Conservation (phyloP, 2,113 vertebrate species). For the Otolemur garnettii region DNA sequence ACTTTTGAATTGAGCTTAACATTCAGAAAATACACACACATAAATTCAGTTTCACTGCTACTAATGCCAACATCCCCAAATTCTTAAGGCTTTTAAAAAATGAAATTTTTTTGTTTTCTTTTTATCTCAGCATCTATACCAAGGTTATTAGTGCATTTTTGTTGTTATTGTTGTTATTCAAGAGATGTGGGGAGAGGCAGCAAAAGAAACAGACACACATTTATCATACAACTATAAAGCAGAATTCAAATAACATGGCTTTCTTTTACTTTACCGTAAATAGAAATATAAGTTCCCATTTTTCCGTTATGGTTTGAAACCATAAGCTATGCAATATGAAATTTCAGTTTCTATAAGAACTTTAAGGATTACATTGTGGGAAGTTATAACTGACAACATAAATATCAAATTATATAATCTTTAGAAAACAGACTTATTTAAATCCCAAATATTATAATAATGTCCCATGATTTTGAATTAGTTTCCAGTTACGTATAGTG, state of each 20-base stretch:
- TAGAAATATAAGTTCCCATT: neutral
- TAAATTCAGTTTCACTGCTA: neutral
- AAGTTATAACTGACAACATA: neutral
- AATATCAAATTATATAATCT: neutral
- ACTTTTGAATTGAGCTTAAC: neutral
- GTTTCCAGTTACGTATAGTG: neutral
- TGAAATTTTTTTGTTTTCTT: neutral
- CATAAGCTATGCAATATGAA: neutral
- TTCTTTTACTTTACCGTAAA: conserved; percentile 13
- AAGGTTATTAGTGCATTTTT: neutral
- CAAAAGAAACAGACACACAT: neutral
- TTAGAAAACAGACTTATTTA: conserved; percentile 26
- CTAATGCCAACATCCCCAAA: neutral
- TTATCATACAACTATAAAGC: neutral
- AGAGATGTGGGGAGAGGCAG: neutral
- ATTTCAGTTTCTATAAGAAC: conserved; percentile 53
- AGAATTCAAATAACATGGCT: neutral
- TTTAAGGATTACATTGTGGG: neutral
- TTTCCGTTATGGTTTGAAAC: conserved; percentile 21
- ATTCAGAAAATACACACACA: neutral
- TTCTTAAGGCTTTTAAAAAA: neutral
- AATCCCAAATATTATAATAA: neutral
- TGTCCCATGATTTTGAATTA: neutral
- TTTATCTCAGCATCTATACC: neutral
- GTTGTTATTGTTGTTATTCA: conserved; percentile 29